Evolutionary conservation across 2,113 vertebrate species (phyloP).

Genomic region (Dermatemys mawii): DNA sequence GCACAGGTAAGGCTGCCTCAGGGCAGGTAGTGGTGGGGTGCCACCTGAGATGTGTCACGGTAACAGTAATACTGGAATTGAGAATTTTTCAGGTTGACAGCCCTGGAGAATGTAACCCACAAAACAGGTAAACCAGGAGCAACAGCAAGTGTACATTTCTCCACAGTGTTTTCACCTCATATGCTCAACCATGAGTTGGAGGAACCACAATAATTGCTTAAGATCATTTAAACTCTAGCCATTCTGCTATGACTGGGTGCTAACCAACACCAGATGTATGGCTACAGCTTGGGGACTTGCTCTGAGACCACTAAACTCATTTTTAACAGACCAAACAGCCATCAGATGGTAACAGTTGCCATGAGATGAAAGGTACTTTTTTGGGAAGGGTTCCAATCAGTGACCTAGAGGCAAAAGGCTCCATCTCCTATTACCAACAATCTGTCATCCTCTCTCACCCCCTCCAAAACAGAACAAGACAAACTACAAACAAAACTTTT

Average conservation of each 20-base stretch:
- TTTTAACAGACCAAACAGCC: not conserved
- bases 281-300: not conserved
- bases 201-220: not conserved
- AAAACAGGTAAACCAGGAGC: too few species aligned
- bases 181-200: not conserved
- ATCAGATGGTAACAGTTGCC: not conserved
- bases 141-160: fast-evolving
- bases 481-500: slow-evolving; percentile 20
- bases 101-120: not conserved
- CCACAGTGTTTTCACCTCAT: not conserved
- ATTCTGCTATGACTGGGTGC: not conserved
- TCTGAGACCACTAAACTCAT: not conserved
- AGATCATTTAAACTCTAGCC: not conserved
- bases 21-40: not conserved
- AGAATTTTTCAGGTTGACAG: fast-evolving
- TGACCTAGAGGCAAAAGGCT: not conserved
- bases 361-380: not conserved
- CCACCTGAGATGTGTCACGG: not conserved
- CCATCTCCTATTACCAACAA: not conserved
- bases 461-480: not conserved
- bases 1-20: not conserved
- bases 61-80: not conserved
- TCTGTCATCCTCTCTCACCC: slow-evolving; percentile 2
- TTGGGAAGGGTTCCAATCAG: not conserved
- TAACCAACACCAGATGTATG: not conserved